Conservation (phyloP, 2,797 vertebrate species). For the Lepus townsendii region DNA sequence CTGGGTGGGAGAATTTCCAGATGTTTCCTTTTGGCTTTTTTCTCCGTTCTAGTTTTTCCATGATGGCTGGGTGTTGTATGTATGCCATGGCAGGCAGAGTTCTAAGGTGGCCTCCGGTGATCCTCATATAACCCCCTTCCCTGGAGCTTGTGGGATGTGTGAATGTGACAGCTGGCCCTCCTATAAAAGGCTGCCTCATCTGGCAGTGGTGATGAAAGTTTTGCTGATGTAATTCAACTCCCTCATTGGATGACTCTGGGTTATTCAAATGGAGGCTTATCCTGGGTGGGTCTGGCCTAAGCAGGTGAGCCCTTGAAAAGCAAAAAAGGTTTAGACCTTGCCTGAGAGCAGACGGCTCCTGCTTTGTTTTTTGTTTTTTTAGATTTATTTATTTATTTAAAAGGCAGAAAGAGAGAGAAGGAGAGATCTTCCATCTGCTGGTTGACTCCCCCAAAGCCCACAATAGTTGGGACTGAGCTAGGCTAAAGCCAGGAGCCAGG, state of each 20-base stretch:
- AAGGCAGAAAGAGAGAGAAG: too few relatives aligned
- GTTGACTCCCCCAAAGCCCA: too few relatives aligned
- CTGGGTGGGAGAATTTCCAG: neutral
- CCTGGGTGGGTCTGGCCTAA: neutral
- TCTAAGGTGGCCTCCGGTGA: neutral
- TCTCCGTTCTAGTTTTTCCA: neutral
- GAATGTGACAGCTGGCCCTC: neutral
- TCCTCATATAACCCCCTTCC: neutral
- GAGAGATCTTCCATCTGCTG: too few relatives aligned
- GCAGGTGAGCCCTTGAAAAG: neutral
- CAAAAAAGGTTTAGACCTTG: neutral
- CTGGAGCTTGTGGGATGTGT: neutral
- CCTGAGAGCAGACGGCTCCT: neutral
- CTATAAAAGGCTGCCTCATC: neutral
- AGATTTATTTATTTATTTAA: too few relatives aligned
- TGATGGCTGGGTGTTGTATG: neutral
- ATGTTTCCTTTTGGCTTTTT: slow-evolving; percentile 30
- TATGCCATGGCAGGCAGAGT: neutral
- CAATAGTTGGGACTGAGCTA: too few relatives aligned
- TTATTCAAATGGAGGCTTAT: neutral
- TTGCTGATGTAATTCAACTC: neutral
- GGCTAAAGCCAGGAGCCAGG: too few relatives aligned
- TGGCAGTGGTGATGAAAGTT: neutral
- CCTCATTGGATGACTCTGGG: neutral
- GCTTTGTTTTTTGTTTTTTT: too few relatives aligned